These are phyloP conservation scores for Petrosia ficiformis DNA, from an alignment of 37 sponge, comb jelly and placozoan genomes.

Conservation along the genomic window DNA sequence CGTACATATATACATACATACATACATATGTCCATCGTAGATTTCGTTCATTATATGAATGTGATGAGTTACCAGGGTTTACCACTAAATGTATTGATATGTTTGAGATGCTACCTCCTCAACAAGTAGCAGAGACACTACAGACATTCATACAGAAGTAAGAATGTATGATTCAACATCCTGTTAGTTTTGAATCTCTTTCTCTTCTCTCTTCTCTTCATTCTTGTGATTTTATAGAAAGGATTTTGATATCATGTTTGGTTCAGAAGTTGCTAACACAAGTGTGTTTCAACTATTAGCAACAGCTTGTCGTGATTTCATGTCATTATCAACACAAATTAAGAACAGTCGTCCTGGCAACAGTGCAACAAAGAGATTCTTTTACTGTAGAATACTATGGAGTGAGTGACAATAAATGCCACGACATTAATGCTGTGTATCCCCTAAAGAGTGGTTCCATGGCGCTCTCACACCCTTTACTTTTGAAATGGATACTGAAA, in stretches of 20 bases:
- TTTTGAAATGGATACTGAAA: too few relatives aligned
- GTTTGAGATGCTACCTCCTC: slow-evolving; percentile 2
- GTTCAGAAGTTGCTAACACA: neutral
- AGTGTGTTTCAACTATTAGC: slow-evolving; percentile 47
- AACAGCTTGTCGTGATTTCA: slow-evolving; percentile 39
- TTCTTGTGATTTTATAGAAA: neutral
- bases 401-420: slow-evolving; percentile 30
- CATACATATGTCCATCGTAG: neutral
- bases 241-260: slow-evolving; percentile 46
- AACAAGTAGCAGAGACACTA: neutral
- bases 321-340: slow-evolving; percentile 15
- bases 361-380: slow-evolving; percentile 2
- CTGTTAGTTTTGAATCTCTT: neutral
- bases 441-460: too few relatives aligned
- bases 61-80: slow-evolving; percentile 38
- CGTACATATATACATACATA: too few relatives aligned
- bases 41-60: slow-evolving; percentile 14
- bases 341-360: neutral
- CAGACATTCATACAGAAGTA: neutral
- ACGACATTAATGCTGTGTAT: too few relatives aligned
- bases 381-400: slow-evolving; percentile 53
- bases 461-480: too few relatives aligned
- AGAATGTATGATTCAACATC: neutral
- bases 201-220: neutral
- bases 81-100: slow-evolving; percentile 26